A percentile compares a stretch with the other conserved stretches of the same genome.
phyloP scores from a whole-genome alignment of 2,888 invertebrate genomes.

The Liodrosophila aerea region DNA sequence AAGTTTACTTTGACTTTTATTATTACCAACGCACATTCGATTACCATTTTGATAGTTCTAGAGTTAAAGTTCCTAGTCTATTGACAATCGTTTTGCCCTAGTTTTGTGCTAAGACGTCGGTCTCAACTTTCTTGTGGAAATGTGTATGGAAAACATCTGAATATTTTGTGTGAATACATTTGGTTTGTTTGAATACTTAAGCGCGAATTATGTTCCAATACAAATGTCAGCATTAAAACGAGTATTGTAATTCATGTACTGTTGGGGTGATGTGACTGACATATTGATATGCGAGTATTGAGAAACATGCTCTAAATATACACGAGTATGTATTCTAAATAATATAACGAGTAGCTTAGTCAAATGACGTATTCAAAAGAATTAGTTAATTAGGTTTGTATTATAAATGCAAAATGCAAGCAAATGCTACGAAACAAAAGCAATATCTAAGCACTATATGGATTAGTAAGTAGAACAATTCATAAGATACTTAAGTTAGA shows the following conservation, averaged over 20 bases:
- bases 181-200: conserved; percentile 10
- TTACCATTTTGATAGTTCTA: too few relatives aligned
- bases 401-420: conserved; percentile 29
- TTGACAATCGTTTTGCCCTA: too few relatives aligned
- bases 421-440: conserved; percentile 37
- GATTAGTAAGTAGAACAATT: conserved; percentile 2
- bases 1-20: too few relatives aligned
- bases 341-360: conserved; percentile 13
- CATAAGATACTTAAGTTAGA: conserved; percentile 10
- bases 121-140: too few relatives aligned
- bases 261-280: conserved; percentile 41
- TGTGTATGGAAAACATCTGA: too few relatives aligned
- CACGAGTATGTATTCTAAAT: background rate
- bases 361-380: conserved; percentile 8
- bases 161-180: too few relatives aligned
- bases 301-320: conserved; percentile 42
- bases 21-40: too few relatives aligned
- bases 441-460: conserved; percentile 11
- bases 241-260: too few relatives aligned
- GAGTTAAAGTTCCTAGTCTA: too few relatives aligned
- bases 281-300: conserved; percentile 20
- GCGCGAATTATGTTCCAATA: conserved; percentile 74
- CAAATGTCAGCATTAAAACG: conserved; percentile 53
- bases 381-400: too few relatives aligned
- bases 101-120: too few relatives aligned